phyloP scores from a whole-genome alignment of 2,797 vertebrate genomes.

The Setipinna tenuifilis region DNA sequence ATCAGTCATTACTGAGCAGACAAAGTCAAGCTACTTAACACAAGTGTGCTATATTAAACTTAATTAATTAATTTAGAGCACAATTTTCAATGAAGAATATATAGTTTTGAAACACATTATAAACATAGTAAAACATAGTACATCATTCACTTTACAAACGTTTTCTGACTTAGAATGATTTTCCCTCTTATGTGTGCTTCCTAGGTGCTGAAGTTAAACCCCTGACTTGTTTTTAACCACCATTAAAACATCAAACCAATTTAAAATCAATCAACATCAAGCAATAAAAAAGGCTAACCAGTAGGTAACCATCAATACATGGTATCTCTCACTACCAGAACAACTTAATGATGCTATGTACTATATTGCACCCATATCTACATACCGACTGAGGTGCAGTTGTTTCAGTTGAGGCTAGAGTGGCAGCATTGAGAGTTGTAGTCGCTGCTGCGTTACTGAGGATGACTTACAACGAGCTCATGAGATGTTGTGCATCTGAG shows the following conservation, averaged over 20 bases:
- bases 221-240: too few relatives aligned
- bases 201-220: too few relatives aligned
- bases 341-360: not conserved
- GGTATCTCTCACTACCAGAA: not conserved
- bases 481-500: not conserved
- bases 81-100: not conserved
- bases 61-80: not conserved
- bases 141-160: too few relatives aligned
- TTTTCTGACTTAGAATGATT: too few relatives aligned
- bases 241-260: not conserved
- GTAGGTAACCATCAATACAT: not conserved
- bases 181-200: too few relatives aligned
- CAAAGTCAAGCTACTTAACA: not conserved
- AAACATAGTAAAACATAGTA: too few relatives aligned
- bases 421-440: not conserved
- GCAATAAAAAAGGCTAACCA: not conserved
- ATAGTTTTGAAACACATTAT: too few relatives aligned
- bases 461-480: not conserved
- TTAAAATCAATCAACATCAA: not conserved
- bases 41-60: not conserved
- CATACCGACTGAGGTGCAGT: conserved; percentile 8
- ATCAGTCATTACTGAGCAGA: not conserved
- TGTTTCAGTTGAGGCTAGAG: not conserved
- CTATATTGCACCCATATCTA: not conserved
- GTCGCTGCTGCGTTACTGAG: not conserved